A percentile compares a stretch with the other conserved stretches of the same genome.
These are phyloP conservation scores for Nautilus pompilius DNA, from an alignment of 1,140 invertebrate genomes.

Conservation along the genomic window DNA sequence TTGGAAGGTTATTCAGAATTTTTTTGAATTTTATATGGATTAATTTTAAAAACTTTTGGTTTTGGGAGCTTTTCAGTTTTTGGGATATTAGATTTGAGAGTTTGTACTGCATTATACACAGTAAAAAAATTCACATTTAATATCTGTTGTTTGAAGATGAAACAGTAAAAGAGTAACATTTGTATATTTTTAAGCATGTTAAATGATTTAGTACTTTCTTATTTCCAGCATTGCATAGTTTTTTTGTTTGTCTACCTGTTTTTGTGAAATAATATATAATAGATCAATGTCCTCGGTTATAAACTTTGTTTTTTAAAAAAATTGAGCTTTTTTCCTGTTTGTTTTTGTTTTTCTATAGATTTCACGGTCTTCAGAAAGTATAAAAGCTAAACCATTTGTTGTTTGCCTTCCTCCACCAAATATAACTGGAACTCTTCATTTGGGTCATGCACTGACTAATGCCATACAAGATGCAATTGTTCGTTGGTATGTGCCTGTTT, in stretches of 20 bases:
- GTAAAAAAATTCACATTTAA: too few relatives aligned
- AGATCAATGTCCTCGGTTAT: neutral
- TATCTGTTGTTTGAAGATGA: too few relatives aligned
- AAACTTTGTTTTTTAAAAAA: neutral
- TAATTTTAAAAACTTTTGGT: too few relatives aligned
- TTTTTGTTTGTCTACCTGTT: too few relatives aligned
- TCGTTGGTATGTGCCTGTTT: conserved; percentile 86
- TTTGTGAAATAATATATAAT: too few relatives aligned
- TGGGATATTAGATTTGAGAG: too few relatives aligned
- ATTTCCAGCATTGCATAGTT: too few relatives aligned
- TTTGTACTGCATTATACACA: too few relatives aligned
- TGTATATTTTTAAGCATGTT: neutral
- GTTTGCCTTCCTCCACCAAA: conserved; percentile 99
- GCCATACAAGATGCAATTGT: conserved; percentile 91
- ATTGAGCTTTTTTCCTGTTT: neutral
- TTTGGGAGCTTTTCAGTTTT: too few relatives aligned
- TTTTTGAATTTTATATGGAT: too few relatives aligned
- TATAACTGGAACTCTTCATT: conserved; percentile 94
- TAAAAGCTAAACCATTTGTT: conserved; percentile 64
- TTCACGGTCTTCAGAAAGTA: neutral
- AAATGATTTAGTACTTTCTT: neutral
- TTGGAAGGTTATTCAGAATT: too few relatives aligned
- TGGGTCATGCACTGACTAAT: conserved; percentile 97
- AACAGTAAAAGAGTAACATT: neutral
- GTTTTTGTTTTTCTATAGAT: neutral